A percentile compares a stretch with the other conserved stretches of the same genome.
Evolutionary conservation across 2,888 invertebrate genomes (phyloP).

Genomic region (Glyphotaelius pellucidus): DNA sequence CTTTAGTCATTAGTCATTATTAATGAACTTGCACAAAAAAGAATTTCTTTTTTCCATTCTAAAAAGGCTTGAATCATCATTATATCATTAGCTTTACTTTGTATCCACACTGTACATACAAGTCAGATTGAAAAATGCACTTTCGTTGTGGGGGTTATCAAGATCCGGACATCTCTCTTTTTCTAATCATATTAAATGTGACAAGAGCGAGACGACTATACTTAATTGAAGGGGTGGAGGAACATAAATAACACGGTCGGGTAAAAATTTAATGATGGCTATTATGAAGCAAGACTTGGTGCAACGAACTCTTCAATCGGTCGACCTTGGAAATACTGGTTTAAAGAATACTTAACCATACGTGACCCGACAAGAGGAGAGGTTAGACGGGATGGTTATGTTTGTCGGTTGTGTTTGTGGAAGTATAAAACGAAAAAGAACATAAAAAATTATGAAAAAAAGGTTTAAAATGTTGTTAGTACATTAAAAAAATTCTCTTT

Average conservation of each 20-base stretch:
- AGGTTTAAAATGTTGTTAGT: no score
- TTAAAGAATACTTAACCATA: constrained; percentile 38
- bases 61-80: constrained; percentile 46
- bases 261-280: constrained; percentile 66
- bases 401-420: not conserved
- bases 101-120: constrained; percentile 58
- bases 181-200: not conserved
- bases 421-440: not conserved
- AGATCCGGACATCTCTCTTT: constrained; percentile 48
- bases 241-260: constrained; percentile 65
- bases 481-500: no score
- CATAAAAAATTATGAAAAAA: no score
- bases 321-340: constrained; percentile 66
- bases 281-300: constrained; percentile 64
- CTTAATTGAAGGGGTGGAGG: constrained; percentile 60
- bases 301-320: constrained; percentile 60
- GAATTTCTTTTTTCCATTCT: constrained; percentile 17
- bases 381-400: not conserved
- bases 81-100: constrained; percentile 54
- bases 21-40: constrained; percentile 36
- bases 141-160: constrained; percentile 23
- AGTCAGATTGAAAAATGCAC: constrained; percentile 64
- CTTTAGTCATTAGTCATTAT: constrained; percentile 6
- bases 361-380: not conserved
- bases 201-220: constrained; percentile 52